Conservation (phyloP, 1,140 invertebrate species). For the Hestina assimilis region DNA sequence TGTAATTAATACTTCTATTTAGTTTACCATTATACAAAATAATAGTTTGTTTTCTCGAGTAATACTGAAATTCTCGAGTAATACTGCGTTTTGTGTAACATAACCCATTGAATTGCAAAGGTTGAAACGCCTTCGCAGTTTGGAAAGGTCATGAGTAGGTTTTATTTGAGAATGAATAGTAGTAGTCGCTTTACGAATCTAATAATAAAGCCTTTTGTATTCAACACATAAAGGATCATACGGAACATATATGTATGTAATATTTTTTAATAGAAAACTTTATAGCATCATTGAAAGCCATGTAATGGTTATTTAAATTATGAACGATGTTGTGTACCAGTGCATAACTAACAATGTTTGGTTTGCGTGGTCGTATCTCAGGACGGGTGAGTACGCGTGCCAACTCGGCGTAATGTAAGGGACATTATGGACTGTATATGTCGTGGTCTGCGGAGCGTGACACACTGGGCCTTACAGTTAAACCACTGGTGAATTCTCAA, state of each 20-base stretch:
- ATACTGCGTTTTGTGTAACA: not conserved
- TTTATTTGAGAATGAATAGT: not conserved
- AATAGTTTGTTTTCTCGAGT: not conserved
- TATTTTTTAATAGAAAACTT: not conserved
- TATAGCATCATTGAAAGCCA: not conserved
- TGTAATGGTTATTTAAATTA: conserved; percentile 2
- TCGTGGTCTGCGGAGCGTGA: conserved; percentile 16
- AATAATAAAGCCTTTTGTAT: no score
- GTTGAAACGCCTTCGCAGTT: not conserved
- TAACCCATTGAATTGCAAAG: not conserved
- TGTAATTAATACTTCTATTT: not conserved
- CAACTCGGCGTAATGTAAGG: conserved; percentile 22
- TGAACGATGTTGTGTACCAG: not conserved
- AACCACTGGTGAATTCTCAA: conserved; percentile 14
- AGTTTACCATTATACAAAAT: not conserved
- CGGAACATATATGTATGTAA: not conserved
- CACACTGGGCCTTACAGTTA: conserved; percentile 5
- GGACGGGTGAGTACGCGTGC: conserved; percentile 15
- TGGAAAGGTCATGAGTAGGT: not conserved
- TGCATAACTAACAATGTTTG: conserved; percentile 17
- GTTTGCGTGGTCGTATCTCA: conserved; percentile 29
- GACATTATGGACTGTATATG: conserved; percentile 15
- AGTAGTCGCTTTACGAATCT: no score
- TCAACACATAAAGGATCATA: no score
- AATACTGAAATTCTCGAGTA: not conserved